Conservation (phyloP, 2,113 vertebrate genomes). For the Dolichotis patagonum region DNA sequence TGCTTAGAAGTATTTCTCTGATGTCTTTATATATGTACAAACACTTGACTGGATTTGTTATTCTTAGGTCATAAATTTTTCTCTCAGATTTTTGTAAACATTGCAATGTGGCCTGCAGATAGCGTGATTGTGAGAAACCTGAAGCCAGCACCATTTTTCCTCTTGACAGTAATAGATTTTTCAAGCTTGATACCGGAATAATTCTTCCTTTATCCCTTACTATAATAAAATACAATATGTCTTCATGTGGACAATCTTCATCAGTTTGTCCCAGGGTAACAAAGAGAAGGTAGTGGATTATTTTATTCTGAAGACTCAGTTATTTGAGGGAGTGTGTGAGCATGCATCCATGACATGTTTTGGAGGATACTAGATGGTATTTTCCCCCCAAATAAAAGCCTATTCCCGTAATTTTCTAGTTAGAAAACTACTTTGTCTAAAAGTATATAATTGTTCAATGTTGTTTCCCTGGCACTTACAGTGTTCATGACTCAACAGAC, state of each 20-base stretch:
- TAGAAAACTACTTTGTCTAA: constrained; percentile 23
- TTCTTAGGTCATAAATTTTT: neutral
- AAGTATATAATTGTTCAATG: neutral
- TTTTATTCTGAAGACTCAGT: neutral
- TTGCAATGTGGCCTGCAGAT: neutral
- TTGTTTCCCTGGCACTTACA: neutral
- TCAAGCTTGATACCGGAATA: neutral
- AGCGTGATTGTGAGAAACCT: neutral
- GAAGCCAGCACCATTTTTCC: neutral
- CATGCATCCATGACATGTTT: neutral
- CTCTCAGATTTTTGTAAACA: neutral
- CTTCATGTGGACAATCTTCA: neutral
- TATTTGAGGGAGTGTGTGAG: neutral
- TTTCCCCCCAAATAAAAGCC: neutral
- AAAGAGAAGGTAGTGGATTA: neutral
- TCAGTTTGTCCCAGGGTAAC: neutral
- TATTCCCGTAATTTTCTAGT: neutral
- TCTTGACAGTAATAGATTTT: neutral
- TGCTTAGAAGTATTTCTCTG: neutral
- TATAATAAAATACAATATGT: neutral
- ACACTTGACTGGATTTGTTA: neutral
- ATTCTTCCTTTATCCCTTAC: neutral
- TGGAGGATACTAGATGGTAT: neutral
- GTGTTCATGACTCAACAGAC: neutral
- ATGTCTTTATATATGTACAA: neutral